These are phyloP conservation scores for Habropoda laboriosa DNA, from an alignment of 1,140 invertebrate species.

Conservation along the genomic window DNA sequence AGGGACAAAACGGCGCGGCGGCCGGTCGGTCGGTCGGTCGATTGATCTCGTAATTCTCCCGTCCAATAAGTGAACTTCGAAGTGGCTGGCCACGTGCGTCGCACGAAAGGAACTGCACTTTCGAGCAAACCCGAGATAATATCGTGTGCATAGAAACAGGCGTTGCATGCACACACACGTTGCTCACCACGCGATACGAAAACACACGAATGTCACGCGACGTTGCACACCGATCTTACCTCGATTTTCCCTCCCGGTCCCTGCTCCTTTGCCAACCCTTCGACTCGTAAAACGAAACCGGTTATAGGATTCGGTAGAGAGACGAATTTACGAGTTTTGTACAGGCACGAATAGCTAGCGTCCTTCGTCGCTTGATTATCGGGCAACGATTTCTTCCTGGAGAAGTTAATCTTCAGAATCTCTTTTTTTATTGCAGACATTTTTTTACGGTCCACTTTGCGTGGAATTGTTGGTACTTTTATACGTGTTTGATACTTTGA, in stretches of 20 bases:
- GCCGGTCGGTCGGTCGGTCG: background rate
- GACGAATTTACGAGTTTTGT: background rate
- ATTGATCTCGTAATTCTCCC: constrained; percentile 11
- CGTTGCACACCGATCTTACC: constrained; percentile 37
- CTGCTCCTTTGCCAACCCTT: background rate
- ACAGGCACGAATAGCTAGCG: background rate
- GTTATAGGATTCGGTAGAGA: background rate
- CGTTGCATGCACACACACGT: constrained; percentile 5
- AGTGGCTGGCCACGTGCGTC: background rate
- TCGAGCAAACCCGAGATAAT: constrained; percentile 35
- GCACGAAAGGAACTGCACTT: constrained; percentile 5
- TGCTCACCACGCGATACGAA: background rate
- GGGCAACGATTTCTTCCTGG: background rate
- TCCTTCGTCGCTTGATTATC: background rate
- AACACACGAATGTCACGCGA: constrained; percentile 47
- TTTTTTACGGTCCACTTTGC: too few species aligned
- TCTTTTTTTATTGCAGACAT: too few species aligned
- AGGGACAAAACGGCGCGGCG: background rate
- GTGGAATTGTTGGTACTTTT: too few species aligned
- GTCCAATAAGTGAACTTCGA: background rate
- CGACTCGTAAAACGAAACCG: background rate
- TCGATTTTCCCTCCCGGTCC: background rate
- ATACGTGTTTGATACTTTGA: too few species aligned
- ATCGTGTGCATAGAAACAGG: constrained; percentile 46
- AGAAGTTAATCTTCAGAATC: background rate